phyloP scores from a whole-genome alignment of 2,888 invertebrate species.

The Drosophila recens region DNA sequence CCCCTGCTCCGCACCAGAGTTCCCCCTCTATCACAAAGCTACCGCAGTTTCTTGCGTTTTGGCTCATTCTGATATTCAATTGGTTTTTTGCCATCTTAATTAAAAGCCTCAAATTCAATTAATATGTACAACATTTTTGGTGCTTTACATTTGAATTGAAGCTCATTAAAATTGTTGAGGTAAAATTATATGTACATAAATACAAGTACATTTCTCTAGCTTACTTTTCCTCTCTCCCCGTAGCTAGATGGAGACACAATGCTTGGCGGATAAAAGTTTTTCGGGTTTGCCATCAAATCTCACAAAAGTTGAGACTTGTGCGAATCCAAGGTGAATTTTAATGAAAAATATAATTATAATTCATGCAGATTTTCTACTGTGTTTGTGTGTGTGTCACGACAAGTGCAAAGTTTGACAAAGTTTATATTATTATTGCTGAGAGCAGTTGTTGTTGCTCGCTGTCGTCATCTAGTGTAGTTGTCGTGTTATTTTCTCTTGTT shows the following conservation, averaged over 20 bases:
- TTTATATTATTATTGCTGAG: constrained; percentile 64
- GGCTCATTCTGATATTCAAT: constrained; percentile 40
- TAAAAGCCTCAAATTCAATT: constrained; percentile 70
- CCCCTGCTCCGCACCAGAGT: neutral
- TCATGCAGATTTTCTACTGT: constrained; percentile 67
- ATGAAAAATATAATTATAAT: constrained; percentile 80
- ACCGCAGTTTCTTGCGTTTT: neutral
- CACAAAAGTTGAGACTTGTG: constrained; percentile 62
- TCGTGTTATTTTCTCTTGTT: constrained; percentile 61
- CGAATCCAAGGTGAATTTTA: constrained; percentile 75
- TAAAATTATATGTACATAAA: constrained; percentile 35
- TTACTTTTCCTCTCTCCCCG: neutral
- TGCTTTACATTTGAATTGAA: constrained; percentile 61
- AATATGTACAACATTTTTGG: constrained; percentile 46
- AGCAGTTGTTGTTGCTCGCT: constrained; percentile 24
- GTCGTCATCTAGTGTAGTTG: constrained; percentile 42
- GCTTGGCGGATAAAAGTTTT: constrained; percentile 41
- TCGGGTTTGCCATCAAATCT: constrained; percentile 37
- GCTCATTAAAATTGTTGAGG: constrained; percentile 74
- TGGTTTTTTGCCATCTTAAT: constrained; percentile 58
- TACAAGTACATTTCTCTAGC: neutral
- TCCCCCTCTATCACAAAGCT: neutral
- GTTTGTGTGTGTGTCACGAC: constrained; percentile 17
- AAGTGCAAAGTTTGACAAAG: constrained; percentile 68
- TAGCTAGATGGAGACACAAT: constrained; percentile 60